phyloP scores from a whole-genome alignment of 2,888 invertebrate genomes.

The Masnerella sp. region DNA sequence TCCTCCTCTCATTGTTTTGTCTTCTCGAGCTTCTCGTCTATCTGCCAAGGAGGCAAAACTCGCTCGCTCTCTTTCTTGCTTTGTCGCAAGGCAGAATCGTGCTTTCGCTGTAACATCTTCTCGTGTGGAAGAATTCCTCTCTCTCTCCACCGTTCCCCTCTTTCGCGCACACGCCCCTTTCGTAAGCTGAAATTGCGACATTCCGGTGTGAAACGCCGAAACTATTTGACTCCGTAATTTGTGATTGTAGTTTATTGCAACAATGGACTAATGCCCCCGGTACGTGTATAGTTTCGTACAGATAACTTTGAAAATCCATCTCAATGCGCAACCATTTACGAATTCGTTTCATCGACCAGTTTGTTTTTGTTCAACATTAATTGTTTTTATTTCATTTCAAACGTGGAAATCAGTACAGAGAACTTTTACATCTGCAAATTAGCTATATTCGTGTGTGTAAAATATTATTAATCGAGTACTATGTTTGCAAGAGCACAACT shows the following conservation, averaged over 20 bases:
- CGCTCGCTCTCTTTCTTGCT: conserved; percentile 43
- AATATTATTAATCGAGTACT: conserved; percentile 15
- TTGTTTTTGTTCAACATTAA: conserved; percentile 9
- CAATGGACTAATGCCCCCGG: conserved; percentile 72
- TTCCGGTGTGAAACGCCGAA: conserved; percentile 77
- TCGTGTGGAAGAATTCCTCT: conserved; percentile 61
- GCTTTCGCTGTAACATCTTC: conserved; percentile 66
- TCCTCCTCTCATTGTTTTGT: conserved; percentile 59
- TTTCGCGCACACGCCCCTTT: conserved; percentile 62
- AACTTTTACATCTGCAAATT: conserved; percentile 15
- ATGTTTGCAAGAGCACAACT: conserved; percentile 14
- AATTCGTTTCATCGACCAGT: conserved; percentile 1
- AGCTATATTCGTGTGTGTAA: background rate
- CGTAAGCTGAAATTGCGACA: conserved; percentile 76
- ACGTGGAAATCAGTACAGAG: no score
- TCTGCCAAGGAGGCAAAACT: conserved; percentile 33
- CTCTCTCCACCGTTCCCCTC: conserved; percentile 53
- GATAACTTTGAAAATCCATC: conserved; percentile 55
- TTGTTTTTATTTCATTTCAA: no score
- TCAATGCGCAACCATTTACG: conserved; percentile 15
- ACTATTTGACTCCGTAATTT: conserved; percentile 78
- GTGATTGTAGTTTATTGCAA: conserved; percentile 78
- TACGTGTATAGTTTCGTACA: no score
- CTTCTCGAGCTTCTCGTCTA: conserved; percentile 30
- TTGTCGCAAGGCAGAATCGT: conserved; percentile 60